Evolutionary conservation across 2,888 invertebrate genomes (phyloP), one percentile per base, ranked within the genome.

Genomic region (Cheilosia variabilis): DNA sequence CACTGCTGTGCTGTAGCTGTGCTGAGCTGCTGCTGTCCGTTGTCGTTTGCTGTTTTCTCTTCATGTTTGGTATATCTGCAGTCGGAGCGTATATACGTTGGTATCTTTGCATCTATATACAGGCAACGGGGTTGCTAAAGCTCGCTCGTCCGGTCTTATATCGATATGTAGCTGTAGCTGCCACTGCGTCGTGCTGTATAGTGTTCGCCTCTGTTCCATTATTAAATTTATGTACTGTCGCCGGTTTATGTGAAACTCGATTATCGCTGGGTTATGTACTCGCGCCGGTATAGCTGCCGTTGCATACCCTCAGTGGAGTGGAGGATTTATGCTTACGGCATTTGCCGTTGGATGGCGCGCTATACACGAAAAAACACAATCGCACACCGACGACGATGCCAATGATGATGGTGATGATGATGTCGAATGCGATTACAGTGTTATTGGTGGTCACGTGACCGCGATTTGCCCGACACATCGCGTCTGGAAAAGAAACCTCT

Each of bases 251-350:
- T 86, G 68, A 34, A 86, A 86, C 81, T 86, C 60, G 81, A 81
- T 81, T 86, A 77, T 86, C 65, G 71, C 66, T 81, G 72, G 72
- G 57, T 86, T 86, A 86, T 86, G 43, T 86, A 86, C 84, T 80
- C 43, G 31, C n/a, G 7, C 9, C 58, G 72, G 66, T 50, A 50
- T 53, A 71, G 43, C 17, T 47, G 75, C 55, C 41, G 31, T 55
- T 71, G 78, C 60, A 68, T 77, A 69, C 52, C 52, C 60, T 60
- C 66, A 68, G 62, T 55, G 50, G 34, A 57, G 47, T 52, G 50
- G 22, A 65, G 58, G 75, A 68, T 71, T 75, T 66, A 60, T 60
- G 76, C 57, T 86, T 80, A 37, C 43, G 55, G 50, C 43, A 52
- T 81, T 76, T 52, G 55, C 84, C 81, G 71, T 34, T 60, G 76